Evolutionary conservation across 2,797 vertebrate genomes (phyloP), one percentile per base, ranked within the genome.

Genomic region (Emys orbicularis): DNA sequence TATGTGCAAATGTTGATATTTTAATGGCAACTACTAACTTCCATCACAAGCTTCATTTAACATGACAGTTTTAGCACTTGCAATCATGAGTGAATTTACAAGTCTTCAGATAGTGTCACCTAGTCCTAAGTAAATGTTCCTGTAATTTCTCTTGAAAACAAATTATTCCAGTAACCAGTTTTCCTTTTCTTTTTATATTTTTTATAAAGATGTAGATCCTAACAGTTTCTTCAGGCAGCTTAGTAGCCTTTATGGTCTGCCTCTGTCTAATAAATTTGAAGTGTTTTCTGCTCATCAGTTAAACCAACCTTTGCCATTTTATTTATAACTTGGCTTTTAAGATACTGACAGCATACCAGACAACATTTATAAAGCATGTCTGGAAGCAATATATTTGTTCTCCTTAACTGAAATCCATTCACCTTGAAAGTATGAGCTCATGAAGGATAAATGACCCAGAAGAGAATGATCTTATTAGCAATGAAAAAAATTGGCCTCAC

Each of bases 381-480:
- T 97, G 81, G 89, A 97, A 97, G 95, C 91, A 95, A 90, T 87
- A 59, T 96, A 97, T 97, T 97, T 98, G 65, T 94, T 96, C 91
- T 97, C 85, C 61, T 96, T 95, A 96, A 93, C 89, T 97, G 81
- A 97, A 96, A 97, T 94, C 90, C 87, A 88, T 95, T 98, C 95
- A 97, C 94, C 93, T 97, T 97, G 96, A 97, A 98, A 96, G 77
- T 91, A 96, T 97, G 92, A 97, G 79, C 65, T 96, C 93, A 96
- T 93, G 74, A 92, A 94, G 91, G 44, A 97, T 95, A 88, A 98
- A 97, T 97, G 96, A 96, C 92, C 93, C 90, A 91, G 29, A 90
- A 97, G 97, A 97, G 96, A 97, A 97, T 94, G 97, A 96, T 97
- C 25, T 3, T 95, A 95, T 97, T 97, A 97, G 54, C 74, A 96